These are phyloP conservation scores for Hypolimnas misippus DNA, from an alignment of 2,888 invertebrate genomes.

Conservation along the genomic window DNA sequence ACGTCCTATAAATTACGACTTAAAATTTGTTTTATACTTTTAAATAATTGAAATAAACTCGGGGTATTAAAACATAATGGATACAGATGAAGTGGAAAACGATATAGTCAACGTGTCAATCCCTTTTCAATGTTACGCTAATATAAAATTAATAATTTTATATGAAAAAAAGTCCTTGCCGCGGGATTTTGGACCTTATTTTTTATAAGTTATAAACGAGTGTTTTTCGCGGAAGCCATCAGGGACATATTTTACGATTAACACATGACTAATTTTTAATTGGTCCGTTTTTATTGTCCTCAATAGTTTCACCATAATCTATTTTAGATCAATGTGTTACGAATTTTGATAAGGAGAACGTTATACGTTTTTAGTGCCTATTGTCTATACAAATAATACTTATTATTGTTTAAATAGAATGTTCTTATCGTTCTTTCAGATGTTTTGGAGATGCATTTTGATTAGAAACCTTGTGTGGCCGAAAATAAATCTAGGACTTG, in stretches of 20 bases:
- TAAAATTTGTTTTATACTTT: conserved; percentile 16
- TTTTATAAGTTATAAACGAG: conserved; percentile 24
- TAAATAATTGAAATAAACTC: conserved; percentile 42
- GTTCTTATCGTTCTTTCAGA: conserved; percentile 34
- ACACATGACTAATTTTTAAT: conserved; percentile 69
- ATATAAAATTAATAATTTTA: conserved; percentile 79
- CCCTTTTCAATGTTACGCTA: conserved; percentile 75
- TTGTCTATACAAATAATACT: neutral
- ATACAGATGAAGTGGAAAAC: conserved; percentile 79
- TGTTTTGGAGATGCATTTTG: conserved; percentile 48
- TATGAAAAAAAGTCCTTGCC: conserved; percentile 45
- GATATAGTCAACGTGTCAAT: conserved; percentile 78
- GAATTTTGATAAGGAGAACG: conserved; percentile 47
- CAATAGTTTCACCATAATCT: conserved; percentile 45
- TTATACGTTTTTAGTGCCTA: conserved; percentile 29
- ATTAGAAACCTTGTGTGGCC: conserved; percentile 60
- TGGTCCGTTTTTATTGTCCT: conserved; percentile 53
- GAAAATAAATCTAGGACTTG: conserved; percentile 25
- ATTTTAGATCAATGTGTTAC: conserved; percentile 47
- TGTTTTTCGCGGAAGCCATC: conserved; percentile 57
- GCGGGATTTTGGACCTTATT: conserved; percentile 54
- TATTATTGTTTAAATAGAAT: conserved; percentile 8
- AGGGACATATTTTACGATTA: conserved; percentile 58
- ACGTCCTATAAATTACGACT: conserved; percentile 3
- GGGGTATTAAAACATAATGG: conserved; percentile 63